Conservation (phyloP, 2,797 vertebrate species). For the Anabacerthia variegaticeps region DNA sequence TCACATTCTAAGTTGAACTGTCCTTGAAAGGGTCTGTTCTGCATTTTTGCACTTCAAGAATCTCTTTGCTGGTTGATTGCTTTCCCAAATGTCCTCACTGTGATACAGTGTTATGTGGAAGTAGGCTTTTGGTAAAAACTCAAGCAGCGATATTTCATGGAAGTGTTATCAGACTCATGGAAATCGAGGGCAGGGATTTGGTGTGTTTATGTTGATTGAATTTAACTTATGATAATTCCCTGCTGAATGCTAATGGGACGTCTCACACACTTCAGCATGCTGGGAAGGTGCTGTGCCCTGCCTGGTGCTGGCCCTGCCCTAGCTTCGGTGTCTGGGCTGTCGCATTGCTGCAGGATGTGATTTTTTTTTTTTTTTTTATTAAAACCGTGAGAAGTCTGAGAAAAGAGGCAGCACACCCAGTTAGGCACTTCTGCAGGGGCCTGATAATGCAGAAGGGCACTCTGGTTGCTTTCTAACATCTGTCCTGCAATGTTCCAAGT, state of each 20-base stretch:
- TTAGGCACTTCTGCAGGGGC: neutral
- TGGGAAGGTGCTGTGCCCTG: neutral
- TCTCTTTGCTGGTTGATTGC: neutral
- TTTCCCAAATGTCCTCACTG: neutral
- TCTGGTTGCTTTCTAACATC: slow-evolving; percentile 19
- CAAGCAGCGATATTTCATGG: accelerated
- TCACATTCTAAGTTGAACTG: neutral
- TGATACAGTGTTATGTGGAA: accelerated
- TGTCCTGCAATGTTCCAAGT: neutral
- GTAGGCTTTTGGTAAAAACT: neutral
- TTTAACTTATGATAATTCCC: accelerated
- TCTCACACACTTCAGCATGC: neutral
- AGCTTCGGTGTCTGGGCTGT: neutral
- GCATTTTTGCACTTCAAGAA: neutral
- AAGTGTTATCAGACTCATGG: neutral
- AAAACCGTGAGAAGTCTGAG: neutral
- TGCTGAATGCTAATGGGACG: neutral
- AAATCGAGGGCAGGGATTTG: neutral
- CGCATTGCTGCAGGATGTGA: neutral
- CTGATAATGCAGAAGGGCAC: neutral
- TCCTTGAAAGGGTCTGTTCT: slow-evolving; percentile 12
- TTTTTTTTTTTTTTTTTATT: neutral
- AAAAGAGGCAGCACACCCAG: neutral
- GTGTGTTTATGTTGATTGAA: neutral
- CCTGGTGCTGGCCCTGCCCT: neutral